Conservation (phyloP, 2,797 vertebrate species). For the Muscicapa striata region DNA sequence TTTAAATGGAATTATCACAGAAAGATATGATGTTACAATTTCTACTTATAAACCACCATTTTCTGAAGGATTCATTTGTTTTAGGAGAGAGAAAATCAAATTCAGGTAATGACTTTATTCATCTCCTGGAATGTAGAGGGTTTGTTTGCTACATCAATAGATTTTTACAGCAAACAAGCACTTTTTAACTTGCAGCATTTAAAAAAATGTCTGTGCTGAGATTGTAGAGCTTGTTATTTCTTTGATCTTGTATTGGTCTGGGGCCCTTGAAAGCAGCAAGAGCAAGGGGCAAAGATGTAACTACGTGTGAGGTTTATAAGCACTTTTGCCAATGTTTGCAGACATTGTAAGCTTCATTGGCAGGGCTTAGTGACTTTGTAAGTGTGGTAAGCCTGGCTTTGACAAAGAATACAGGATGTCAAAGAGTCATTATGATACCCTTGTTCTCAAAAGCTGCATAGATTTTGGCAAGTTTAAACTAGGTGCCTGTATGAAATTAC, state of each 20-base stretch:
- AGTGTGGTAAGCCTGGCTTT: constrained; percentile 24
- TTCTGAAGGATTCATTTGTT: background rate
- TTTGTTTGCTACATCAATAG: constrained; percentile 11
- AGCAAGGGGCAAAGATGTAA: background rate
- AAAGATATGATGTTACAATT: background rate
- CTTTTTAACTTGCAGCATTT: constrained; percentile 29
- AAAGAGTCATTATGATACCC: constrained; percentile 15
- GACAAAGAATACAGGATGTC: constrained; percentile 16
- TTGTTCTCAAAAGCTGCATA: constrained; percentile 1
- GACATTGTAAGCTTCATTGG: constrained; percentile 16
- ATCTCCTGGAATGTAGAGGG: background rate
- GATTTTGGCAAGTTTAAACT: constrained; percentile 23
- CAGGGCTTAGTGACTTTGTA: constrained; percentile 41
- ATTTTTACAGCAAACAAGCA: constrained; percentile 24
- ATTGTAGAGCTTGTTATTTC: constrained; percentile 2
- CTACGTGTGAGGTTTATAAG: constrained; percentile 21
- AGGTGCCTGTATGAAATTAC: background rate
- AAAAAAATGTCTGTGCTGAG: background rate
- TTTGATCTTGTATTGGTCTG: constrained; percentile 40
- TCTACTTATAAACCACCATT: background rate
- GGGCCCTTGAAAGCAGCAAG: constrained; percentile 26
- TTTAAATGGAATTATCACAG: background rate
- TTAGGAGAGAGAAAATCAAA: background rate
- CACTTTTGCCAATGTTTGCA: constrained; percentile 47
- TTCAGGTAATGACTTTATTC: background rate